These are phyloP conservation scores for Halictus quadricinctus DNA, from an alignment of 2,888 invertebrate genomes.

Conservation along the genomic window DNA sequence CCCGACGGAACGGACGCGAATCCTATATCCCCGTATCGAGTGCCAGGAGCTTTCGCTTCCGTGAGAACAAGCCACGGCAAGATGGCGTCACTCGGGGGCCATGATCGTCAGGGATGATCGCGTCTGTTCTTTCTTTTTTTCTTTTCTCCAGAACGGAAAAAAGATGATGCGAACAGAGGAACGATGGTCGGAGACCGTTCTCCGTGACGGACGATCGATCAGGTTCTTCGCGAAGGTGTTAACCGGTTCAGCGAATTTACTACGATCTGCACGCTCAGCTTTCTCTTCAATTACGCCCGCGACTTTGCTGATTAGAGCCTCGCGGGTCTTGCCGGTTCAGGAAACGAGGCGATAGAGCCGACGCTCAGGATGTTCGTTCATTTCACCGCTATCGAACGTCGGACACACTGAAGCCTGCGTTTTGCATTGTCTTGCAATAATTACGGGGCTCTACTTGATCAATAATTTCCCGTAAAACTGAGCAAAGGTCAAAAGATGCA, in stretches of 20 bases:
- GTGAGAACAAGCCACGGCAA: not conserved
- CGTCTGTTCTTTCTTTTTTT: not conserved
- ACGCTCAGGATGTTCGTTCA: not conserved
- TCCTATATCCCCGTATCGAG: not conserved
- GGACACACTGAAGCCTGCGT: not conserved
- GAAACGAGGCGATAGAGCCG: not conserved
- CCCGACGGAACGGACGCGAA: not conserved
- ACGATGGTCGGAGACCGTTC: not conserved
- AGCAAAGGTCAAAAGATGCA: not conserved
- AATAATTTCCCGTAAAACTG: not conserved
- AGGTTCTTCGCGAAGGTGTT: conserved; percentile 12
- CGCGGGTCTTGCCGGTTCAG: not conserved
- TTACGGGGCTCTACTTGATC: not conserved
- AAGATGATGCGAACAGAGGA: not conserved
- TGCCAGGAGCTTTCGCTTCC: not conserved
- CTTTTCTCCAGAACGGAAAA: not conserved
- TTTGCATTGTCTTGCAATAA: not conserved
- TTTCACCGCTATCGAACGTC: not conserved
- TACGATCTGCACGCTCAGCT: conserved; percentile 32
- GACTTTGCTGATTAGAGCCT: conserved; percentile 22
- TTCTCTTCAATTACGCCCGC: conserved; percentile 38
- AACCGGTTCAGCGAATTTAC: conserved; percentile 37
- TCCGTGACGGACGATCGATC: conserved; percentile 8
- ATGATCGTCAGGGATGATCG: not conserved
- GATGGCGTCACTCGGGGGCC: not conserved